Percentiles rank a stretch among this genome's conserved stretches.
Evolutionary conservation across 2,797 vertebrate species (phyloP).

Genomic region (Megaceryle alcyon): DNA sequence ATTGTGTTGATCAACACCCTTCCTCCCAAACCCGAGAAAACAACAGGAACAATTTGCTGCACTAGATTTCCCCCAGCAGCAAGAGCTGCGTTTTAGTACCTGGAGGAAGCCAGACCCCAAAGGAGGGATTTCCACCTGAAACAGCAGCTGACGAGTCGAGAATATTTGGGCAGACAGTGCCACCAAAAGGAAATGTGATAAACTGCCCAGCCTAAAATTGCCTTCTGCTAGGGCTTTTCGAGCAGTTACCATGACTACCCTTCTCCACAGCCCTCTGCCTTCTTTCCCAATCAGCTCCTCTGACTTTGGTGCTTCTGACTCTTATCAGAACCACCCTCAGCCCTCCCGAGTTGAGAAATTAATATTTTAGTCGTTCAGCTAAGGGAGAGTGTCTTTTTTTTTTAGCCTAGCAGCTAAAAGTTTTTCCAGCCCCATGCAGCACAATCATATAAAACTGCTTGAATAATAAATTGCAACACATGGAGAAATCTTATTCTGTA

Average conservation of each 20-base stretch:
- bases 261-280: background rate
- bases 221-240: rapidly evolving
- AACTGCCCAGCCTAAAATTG: background rate
- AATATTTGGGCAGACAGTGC: slow-evolving; percentile 47
- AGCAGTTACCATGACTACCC: background rate
- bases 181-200: slow-evolving; percentile 49
- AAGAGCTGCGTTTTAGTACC: background rate
- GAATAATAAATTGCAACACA: background rate
- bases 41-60: background rate
- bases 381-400: background rate
- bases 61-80: background rate
- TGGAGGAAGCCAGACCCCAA: background rate
- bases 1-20: background rate
- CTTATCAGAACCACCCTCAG: background rate
- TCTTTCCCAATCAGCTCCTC: background rate
- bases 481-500: background rate
- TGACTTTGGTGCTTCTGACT: rapidly evolving
- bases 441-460: background rate
- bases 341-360: background rate
- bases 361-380: rapidly evolving
- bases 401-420: background rate
- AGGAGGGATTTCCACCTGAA: background rate
- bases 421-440: background rate
- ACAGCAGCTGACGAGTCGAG: background rate
- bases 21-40: background rate